phyloP scores from a whole-genome alignment of 2,113 vertebrate genomes.

The Helogale parvula region DNA sequence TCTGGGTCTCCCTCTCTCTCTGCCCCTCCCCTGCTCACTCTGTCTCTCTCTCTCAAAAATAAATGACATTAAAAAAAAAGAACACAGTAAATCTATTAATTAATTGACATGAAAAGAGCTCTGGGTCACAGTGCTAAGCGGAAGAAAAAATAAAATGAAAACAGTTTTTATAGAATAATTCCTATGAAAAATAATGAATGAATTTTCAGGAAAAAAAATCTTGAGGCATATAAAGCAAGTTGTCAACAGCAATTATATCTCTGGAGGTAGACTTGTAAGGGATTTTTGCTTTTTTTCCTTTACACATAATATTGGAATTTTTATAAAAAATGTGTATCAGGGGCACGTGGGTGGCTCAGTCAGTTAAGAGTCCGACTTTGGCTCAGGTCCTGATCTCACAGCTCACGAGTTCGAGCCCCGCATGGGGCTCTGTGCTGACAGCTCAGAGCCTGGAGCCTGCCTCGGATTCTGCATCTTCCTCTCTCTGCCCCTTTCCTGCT shows the following conservation, averaged over 20 bases:
- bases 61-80: background rate
- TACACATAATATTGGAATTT: background rate
- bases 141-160: background rate
- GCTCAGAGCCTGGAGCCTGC: no score
- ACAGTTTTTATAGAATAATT: background rate
- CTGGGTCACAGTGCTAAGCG: background rate
- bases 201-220: background rate
- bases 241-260: background rate
- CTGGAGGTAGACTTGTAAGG: background rate
- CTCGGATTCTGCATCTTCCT: no score
- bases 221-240: background rate
- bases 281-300: conserved; percentile 33
- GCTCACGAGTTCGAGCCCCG: no score
- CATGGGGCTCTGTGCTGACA: no score
- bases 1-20: no score
- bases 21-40: no score
- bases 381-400: no score
- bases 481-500: no score
- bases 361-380: no score
- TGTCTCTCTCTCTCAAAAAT: no score
- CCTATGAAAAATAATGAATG: background rate
- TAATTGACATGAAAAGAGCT: background rate
- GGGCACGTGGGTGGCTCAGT: no score
- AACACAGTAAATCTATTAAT: background rate
- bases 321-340: background rate